Evolutionary conservation across 2,797 vertebrate genomes (phyloP).

Genomic region (Eremophila alpestris): DNA sequence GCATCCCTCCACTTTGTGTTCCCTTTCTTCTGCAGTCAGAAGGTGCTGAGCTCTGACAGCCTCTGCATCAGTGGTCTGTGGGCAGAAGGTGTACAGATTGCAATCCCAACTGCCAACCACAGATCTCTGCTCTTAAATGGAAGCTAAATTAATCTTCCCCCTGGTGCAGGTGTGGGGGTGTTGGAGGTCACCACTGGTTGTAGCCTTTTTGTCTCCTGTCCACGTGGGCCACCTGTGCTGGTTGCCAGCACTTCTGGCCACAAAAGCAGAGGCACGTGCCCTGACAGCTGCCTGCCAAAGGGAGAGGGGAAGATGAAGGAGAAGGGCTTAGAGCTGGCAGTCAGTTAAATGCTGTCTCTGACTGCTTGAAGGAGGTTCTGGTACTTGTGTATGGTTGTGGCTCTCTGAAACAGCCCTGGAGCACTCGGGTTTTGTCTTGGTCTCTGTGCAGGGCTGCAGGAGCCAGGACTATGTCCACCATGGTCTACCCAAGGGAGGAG

Average conservation of each 20-base stretch:
- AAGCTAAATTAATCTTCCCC: conserved; percentile 51
- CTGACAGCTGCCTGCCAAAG: neutral
- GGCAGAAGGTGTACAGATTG: neutral
- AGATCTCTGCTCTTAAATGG: conserved; percentile 49
- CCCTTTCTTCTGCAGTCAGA: neutral
- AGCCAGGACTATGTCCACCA: conserved; percentile 83
- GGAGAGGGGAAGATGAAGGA: neutral
- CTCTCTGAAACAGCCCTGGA: neutral
- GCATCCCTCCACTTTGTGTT: neutral
- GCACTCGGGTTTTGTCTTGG: neutral
- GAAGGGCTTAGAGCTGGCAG: neutral
- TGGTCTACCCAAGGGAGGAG: conserved; percentile 92
- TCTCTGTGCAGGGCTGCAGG: neutral
- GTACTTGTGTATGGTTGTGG: neutral
- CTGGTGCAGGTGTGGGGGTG: neutral
- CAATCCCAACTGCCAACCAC: neutral
- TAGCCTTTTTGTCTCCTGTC: neutral
- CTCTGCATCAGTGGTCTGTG: neutral
- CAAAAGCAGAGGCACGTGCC: neutral
- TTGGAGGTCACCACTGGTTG: conserved; percentile 10
- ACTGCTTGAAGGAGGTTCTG: neutral
- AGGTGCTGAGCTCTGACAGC: neutral
- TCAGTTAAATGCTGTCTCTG: neutral
- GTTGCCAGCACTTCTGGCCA: neutral
- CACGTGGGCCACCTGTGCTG: neutral